These are phyloP conservation scores for Pristiophorus japonicus DNA, from an alignment of 2,113 vertebrate genomes.

Conservation along the genomic window DNA sequence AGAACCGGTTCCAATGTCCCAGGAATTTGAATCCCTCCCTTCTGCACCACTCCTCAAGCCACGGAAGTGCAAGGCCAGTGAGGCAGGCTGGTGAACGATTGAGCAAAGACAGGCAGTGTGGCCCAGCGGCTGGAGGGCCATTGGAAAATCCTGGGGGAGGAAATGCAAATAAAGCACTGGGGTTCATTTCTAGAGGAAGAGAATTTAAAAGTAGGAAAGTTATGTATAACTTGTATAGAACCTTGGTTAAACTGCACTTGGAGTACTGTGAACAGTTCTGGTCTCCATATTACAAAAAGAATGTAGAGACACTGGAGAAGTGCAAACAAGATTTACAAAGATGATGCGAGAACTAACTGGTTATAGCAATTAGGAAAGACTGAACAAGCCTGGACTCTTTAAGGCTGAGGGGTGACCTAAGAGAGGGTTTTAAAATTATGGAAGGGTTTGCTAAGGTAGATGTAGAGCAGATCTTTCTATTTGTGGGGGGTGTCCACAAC, in stretches of 20 bases:
- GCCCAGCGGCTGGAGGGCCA: not conserved
- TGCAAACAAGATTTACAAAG: not conserved
- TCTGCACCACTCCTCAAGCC: too few relatives aligned
- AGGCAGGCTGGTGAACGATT: not conserved
- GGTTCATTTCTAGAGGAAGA: not conserved
- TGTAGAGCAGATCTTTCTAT: too few relatives aligned
- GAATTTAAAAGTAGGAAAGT: too few relatives aligned
- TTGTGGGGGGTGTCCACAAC: too few relatives aligned
- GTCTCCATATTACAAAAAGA: too few relatives aligned
- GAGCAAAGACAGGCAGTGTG: not conserved
- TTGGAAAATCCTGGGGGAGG: not conserved
- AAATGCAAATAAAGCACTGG: not conserved
- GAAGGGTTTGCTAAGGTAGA: not conserved
- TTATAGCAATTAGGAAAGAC: not conserved
- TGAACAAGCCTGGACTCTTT: not conserved
- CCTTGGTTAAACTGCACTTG: too few relatives aligned
- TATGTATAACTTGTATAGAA: too few relatives aligned
- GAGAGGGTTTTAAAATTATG: not conserved
- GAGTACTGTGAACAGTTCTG: too few relatives aligned
- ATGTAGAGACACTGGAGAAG: too few relatives aligned
- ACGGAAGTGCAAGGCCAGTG: not conserved
- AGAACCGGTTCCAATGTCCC: too few relatives aligned
- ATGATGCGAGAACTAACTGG: not conserved
- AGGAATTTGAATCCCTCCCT: too few relatives aligned
- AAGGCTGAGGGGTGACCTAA: not conserved